Evolutionary conservation across 2,888 invertebrate species (phyloP).

Genomic region (Ectobius pallidus): DNA sequence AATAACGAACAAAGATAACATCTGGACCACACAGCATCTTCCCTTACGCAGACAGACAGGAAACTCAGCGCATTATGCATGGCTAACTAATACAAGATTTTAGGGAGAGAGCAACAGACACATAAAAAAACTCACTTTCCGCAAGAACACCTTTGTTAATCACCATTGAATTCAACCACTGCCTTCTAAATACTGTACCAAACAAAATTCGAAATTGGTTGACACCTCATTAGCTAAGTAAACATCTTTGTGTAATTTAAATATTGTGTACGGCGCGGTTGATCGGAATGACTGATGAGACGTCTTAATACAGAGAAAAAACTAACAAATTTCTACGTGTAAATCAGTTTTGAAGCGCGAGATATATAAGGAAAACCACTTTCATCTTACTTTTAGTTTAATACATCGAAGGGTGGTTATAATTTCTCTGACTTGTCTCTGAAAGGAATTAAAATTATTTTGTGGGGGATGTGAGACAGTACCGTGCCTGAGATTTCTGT

Average conservation of each 20-base stretch:
- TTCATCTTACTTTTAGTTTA: too few species aligned
- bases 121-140: neutral
- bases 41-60: constrained; percentile 12
- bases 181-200: neutral
- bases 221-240: neutral
- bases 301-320: too few species aligned
- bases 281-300: too few species aligned
- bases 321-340: too few species aligned
- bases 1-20: constrained; percentile 27
- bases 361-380: too few species aligned
- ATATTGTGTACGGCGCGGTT: too few species aligned
- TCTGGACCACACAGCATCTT: constrained; percentile 30
- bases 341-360: too few species aligned
- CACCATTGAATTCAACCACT: neutral
- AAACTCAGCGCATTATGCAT: constrained; percentile 10
- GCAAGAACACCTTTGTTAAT: neutral
- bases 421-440: too few species aligned
- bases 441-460: too few species aligned
- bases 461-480: too few species aligned
- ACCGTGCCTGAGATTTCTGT: too few species aligned
- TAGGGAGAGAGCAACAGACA: neutral
- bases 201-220: neutral
- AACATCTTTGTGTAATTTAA: neutral
- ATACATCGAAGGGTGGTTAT: too few species aligned
- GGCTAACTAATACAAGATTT: neutral